Evolutionary conservation across 2,888 invertebrate genomes (phyloP), one percentile per base, ranked within the genome.

Genomic region (Calliphora vomitoria): DNA sequence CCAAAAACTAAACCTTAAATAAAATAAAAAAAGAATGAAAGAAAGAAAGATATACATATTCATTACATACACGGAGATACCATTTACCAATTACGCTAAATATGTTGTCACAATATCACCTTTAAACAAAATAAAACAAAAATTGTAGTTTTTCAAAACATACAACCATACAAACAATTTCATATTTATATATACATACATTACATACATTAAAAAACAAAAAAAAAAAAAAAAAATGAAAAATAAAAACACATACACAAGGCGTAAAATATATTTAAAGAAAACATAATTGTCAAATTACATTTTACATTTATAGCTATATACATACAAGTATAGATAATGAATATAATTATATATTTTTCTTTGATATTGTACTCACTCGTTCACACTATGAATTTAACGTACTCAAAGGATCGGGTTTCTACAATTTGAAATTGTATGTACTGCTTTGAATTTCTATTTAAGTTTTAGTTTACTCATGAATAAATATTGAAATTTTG

Each of bases 41-140:
- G 66, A 38, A 80, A 64, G 55, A 87, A 74, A 76, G 62, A 85
- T 68, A 82, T 79, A 85, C 87, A 87, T 87, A 85, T 87, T 87
- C 87, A 87, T 76, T 72, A 81, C 20, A 75, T 82, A 87, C 64
- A 85, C 74, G 85, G 87, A 87, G 87, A 87, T 87, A 87, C 87
- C 87, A 85, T 85, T 87, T 87, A 85, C 82, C 74, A 87, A 83
- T 82, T 85, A 82, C 82, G 82, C 87, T 85, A 87, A 87, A 87
- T 82, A 87, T 87, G 87, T 87, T 87, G 87, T 87, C 87, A 87
- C 85, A 87, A 87, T 87, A 87, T 87, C 87, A 87, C 85, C 84
- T 82, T 87, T 71, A 85, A 87, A 78, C 11, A 72, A 84, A 76
- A 41, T 4, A 82, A 69, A 69, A 86, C n/a, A 66, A 80, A 68